Evolutionary conservation across 2,797 vertebrate genomes (phyloP).

Genomic region (Pipistrellus pygmaeus): DNA sequence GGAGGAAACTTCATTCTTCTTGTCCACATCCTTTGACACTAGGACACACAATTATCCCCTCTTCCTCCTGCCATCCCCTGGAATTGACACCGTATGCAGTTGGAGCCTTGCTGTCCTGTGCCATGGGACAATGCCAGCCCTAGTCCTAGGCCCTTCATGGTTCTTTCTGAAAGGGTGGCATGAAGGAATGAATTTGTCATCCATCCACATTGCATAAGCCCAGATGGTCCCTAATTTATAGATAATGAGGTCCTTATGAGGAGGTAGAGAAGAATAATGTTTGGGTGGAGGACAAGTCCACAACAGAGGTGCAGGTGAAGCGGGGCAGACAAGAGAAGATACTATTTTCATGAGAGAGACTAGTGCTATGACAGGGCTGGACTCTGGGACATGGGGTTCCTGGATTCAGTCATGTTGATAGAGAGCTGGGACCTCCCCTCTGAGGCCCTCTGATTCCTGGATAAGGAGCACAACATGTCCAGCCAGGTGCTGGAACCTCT

Average conservation of each 20-base stretch:
- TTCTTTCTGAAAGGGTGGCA: background rate
- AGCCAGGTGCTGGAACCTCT: background rate
- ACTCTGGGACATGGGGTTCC: background rate
- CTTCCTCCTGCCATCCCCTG: background rate
- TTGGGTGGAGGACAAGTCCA: background rate
- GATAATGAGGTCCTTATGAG: background rate
- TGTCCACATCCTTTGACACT: accelerated
- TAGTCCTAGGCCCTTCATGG: background rate
- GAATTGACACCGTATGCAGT: too few species aligned
- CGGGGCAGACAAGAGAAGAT: background rate
- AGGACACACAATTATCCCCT: background rate
- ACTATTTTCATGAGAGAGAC: background rate
- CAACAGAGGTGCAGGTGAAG: background rate
- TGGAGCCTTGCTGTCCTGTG: accelerated
- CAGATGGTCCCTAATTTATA: background rate
- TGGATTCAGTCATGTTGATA: too few species aligned
- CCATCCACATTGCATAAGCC: background rate
- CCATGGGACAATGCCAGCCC: background rate
- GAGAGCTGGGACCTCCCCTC: background rate
- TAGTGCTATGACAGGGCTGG: background rate
- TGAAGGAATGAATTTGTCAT: background rate
- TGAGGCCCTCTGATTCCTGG: background rate
- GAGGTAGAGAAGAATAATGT: background rate
- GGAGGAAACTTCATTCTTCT: background rate
- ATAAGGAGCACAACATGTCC: background rate